Evolutionary conservation across 2,113 vertebrate species (phyloP).

Genomic region (Heptranchias perlo): DNA sequence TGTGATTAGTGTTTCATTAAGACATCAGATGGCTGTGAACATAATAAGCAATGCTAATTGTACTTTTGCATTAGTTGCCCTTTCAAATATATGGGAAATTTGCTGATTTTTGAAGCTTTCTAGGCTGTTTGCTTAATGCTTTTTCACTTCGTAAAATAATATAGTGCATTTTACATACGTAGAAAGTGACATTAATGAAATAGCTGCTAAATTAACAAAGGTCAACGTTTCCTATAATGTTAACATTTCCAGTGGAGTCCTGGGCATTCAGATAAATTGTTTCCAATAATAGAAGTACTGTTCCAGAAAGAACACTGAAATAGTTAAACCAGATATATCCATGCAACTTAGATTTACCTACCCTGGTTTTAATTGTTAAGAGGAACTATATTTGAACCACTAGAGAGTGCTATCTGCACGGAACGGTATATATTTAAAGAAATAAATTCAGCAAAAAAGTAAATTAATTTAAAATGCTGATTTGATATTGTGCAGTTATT

Average conservation of each 20-base stretch:
- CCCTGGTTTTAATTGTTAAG: not conserved
- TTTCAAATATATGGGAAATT: not conserved
- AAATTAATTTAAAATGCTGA: not conserved
- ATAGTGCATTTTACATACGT: not conserved
- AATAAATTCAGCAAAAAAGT: not conserved
- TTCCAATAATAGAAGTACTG: not conserved
- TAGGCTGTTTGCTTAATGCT: not conserved
- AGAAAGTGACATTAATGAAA: not conserved
- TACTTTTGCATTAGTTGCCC: constrained; percentile 14
- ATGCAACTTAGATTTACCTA: not conserved
- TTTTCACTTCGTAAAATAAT: not conserved
- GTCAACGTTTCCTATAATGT: not conserved
- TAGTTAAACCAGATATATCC: not conserved
- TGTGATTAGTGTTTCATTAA: not conserved
- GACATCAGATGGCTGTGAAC: too few relatives aligned
- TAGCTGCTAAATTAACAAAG: not conserved
- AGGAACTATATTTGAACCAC: not conserved
- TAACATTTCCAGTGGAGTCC: not conserved
- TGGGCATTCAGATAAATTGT: not conserved
- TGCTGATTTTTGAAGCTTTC: not conserved
- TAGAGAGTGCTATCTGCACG: not conserved
- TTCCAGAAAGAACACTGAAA: not conserved
- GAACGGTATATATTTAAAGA: not conserved
- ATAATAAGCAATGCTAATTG: not conserved
- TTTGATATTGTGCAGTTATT: not conserved